phyloP scores from a whole-genome alignment of 2,797 vertebrate genomes.

The Mormyrus proboscirostris region DNA sequence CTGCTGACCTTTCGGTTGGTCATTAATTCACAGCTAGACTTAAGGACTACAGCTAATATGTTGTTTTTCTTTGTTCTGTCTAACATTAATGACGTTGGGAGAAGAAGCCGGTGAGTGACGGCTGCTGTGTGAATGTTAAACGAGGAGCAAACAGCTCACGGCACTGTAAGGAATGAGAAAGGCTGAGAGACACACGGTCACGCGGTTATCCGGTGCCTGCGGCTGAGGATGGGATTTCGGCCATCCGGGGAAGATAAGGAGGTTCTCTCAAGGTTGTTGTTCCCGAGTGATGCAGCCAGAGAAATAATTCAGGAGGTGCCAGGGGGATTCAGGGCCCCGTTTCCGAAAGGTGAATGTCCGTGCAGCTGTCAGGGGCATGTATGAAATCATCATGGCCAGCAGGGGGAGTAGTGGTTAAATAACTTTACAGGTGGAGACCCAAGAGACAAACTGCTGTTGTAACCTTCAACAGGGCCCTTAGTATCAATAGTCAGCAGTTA shows the following conservation, averaged over 20 bases:
- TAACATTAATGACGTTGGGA: not conserved
- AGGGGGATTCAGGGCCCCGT: not conserved
- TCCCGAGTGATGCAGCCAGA: not conserved
- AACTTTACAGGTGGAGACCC: not conserved
- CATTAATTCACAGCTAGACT: not conserved
- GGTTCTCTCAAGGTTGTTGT: conserved; percentile 15
- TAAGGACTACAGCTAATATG: not conserved
- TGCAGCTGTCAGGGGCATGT: not conserved
- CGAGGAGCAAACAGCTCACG: not conserved
- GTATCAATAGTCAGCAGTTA: not conserved
- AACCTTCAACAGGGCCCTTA: not conserved
- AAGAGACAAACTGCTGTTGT: not conserved
- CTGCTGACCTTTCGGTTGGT: not conserved
- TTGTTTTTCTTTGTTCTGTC: not conserved
- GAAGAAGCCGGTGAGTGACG: not conserved
- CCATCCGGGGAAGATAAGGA: not conserved
- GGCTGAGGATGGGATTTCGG: not conserved
- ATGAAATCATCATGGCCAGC: not conserved
- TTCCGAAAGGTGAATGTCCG: not conserved
- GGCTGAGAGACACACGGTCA: not conserved
- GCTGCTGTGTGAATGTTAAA: not conserved
- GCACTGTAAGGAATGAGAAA: not conserved
- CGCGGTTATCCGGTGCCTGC: not conserved
- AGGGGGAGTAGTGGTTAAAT: not conserved
- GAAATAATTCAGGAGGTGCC: not conserved